A percentile compares a stretch with the other conserved stretches of the same genome.
Evolutionary conservation across 2,888 invertebrate genomes (phyloP).

Genomic region (Hyppa rectilinea): DNA sequence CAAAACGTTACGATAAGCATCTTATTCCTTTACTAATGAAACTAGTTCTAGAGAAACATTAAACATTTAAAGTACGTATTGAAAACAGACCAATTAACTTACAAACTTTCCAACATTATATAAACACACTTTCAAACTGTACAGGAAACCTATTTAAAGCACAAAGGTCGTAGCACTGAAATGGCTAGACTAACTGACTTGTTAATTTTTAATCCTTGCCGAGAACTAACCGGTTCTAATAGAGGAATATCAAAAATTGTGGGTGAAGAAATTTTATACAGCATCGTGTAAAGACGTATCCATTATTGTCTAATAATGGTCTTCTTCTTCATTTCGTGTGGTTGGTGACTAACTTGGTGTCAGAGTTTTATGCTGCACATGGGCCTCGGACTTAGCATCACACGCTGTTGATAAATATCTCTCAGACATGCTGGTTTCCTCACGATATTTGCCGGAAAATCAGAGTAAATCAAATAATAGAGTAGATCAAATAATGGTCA

Average conservation of each 20-base stretch:
- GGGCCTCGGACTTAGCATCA: too few relatives aligned
- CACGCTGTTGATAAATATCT: too few relatives aligned
- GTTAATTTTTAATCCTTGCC: constrained; percentile 72
- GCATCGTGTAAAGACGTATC: neutral
- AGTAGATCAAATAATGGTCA: too few relatives aligned
- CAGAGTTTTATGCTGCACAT: too few relatives aligned
- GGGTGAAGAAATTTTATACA: neutral
- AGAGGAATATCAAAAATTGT: neutral
- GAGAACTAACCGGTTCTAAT: constrained; percentile 12
- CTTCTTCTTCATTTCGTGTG: too few relatives aligned
- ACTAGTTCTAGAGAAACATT: neutral
- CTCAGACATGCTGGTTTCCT: too few relatives aligned
- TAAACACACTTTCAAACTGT: constrained; percentile 12
- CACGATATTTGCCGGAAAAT: too few relatives aligned
- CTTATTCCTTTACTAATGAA: constrained; percentile 8
- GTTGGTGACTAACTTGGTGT: too few relatives aligned
- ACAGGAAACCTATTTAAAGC: constrained; percentile 37
- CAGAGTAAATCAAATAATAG: too few relatives aligned
- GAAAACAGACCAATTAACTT: constrained; percentile 16
- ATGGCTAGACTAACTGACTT: constrained; percentile 71
- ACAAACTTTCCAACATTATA: neutral
- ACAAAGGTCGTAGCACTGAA: constrained; percentile 66
- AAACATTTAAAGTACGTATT: constrained; percentile 4
- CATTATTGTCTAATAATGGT: too few relatives aligned
- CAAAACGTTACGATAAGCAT: constrained; percentile 32